phyloP scores from a whole-genome alignment of 2,113 vertebrate species.

The Pteronura brasiliensis region DNA sequence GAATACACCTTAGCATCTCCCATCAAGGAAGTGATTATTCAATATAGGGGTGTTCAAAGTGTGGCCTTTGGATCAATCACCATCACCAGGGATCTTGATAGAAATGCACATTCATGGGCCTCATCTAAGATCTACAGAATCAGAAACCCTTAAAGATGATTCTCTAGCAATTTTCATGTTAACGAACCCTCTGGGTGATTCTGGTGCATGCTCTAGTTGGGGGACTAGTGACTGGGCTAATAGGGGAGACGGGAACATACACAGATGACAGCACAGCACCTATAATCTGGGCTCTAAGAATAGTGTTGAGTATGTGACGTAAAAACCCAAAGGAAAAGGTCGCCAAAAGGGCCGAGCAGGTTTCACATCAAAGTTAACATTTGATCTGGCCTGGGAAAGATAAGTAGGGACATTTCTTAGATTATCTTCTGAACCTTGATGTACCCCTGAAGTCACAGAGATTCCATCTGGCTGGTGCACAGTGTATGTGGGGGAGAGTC shows the following conservation, averaged over 20 bases:
- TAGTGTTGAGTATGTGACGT: not conserved
- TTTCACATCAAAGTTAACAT: not conserved
- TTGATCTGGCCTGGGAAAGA: not conserved
- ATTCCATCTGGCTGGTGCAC: not conserved
- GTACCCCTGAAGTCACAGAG: not conserved
- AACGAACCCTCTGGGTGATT: not conserved
- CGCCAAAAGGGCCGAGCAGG: not conserved
- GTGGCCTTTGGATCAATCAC: not conserved
- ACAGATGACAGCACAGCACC: not conserved
- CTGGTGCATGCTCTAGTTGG: fast-evolving
- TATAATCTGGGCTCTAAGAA: not conserved
- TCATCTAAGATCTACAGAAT: not conserved
- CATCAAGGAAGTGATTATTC: not conserved
- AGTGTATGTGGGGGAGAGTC: not conserved
- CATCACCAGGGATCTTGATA: not conserved
- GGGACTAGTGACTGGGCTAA: not conserved
- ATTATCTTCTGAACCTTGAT: not conserved
- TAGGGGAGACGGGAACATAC: not conserved
- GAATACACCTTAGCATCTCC: not conserved
- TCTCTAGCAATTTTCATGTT: not conserved
- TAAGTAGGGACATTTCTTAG: not conserved
- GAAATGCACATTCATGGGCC: not conserved
- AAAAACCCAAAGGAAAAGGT: not conserved
- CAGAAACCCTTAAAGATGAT: not conserved
- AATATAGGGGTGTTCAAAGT: not conserved